Evolutionary conservation across 2,113 vertebrate genomes (phyloP).

Genomic region (Pluvialis apricaria): DNA sequence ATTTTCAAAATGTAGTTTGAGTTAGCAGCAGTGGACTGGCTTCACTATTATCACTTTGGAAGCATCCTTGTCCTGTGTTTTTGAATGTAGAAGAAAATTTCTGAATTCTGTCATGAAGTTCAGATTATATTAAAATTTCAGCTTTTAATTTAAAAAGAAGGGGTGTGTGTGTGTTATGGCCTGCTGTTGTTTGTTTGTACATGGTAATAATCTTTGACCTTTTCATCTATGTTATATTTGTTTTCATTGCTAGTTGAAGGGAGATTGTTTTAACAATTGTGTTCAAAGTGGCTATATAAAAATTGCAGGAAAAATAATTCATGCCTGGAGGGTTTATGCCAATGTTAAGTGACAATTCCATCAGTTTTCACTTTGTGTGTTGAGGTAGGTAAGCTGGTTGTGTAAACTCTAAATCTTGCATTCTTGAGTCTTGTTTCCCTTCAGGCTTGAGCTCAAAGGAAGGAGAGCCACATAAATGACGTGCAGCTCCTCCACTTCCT

Average conservation of each 20-base stretch:
- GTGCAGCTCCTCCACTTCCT: neutral
- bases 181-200: neutral
- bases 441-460: neutral
- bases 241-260: neutral
- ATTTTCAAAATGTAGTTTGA: neutral
- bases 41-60: neutral
- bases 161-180: neutral
- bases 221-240: no score
- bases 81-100: neutral
- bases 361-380: neutral
- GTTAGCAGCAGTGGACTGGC: neutral
- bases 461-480: fast-evolving
- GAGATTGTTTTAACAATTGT: neutral
- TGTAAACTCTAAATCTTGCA: neutral
- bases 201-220: neutral
- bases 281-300: neutral
- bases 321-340: neutral
- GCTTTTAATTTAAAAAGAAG: neutral
- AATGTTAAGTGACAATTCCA: neutral
- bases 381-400: neutral
- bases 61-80: neutral
- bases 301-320: neutral
- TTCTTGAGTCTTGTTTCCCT: neutral
- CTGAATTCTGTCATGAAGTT: neutral
- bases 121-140: neutral